These are phyloP conservation scores for Poecilia gillii DNA, from an alignment of 2,797 vertebrate species.

Conservation along the genomic window DNA sequence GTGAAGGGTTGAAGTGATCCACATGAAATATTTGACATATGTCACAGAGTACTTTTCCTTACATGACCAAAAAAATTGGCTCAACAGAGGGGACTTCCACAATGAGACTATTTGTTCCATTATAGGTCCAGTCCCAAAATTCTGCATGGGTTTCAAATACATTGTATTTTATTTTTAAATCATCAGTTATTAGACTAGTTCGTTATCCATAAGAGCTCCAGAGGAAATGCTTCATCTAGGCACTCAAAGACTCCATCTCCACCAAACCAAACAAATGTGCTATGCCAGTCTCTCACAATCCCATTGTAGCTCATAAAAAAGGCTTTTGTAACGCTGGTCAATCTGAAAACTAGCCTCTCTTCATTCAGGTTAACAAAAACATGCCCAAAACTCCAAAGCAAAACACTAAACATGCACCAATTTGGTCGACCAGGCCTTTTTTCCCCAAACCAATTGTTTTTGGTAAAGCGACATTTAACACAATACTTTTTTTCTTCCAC, in stretches of 20 bases:
- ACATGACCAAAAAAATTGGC: background rate
- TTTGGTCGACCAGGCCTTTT: background rate
- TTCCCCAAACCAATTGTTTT: background rate
- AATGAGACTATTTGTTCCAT: conserved; percentile 4
- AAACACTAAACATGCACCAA: background rate
- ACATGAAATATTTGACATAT: conserved; percentile 2
- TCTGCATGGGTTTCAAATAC: background rate
- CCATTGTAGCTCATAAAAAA: background rate
- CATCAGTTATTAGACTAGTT: background rate
- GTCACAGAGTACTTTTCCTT: conserved; percentile 1
- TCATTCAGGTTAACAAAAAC: background rate
- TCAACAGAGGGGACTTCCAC: background rate
- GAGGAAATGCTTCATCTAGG: background rate
- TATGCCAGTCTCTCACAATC: background rate
- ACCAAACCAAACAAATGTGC: background rate
- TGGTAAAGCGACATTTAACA: background rate
- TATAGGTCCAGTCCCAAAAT: conserved; percentile 11
- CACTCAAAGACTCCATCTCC: background rate
- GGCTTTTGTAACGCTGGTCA: background rate
- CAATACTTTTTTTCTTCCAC: background rate
- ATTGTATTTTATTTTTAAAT: background rate
- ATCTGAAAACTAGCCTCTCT: background rate
- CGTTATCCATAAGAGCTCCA: background rate
- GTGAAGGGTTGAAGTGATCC: background rate
- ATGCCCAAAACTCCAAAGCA: background rate